Evolutionary conservation across 2,797 vertebrate genomes (phyloP).

Genomic region (Geotrypetes seraphini): DNA sequence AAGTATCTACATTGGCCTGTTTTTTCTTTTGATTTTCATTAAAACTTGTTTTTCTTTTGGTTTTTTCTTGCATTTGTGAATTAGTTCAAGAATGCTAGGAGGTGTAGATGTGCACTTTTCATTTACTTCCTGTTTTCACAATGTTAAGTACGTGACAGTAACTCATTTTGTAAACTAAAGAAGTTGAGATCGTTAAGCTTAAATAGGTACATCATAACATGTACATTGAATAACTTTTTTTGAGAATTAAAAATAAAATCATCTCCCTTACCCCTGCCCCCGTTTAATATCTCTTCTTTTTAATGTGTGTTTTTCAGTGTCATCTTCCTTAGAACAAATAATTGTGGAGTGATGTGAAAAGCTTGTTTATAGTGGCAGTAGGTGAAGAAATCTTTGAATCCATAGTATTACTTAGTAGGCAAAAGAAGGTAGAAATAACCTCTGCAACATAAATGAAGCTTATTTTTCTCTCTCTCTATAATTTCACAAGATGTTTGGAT

Average conservation of each 20-base stretch:
- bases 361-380: no score
- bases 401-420: no score
- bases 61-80: slow-evolving; percentile 72
- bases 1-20: slow-evolving; percentile 55
- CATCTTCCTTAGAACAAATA: no score
- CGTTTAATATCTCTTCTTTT: slow-evolving; percentile 10
- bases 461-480: no score
- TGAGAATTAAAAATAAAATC: slow-evolving; percentile 48
- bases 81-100: slow-evolving; percentile 81
- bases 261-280: slow-evolving; percentile 23
- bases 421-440: no score
- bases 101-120: slow-evolving; percentile 81
- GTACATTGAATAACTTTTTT: slow-evolving; percentile 50
- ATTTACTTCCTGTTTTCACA: slow-evolving; percentile 57
- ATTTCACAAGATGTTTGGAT: no score
- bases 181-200: slow-evolving; percentile 61
- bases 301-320: no score
- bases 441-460: no score
- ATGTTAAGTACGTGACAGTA: slow-evolving; percentile 61
- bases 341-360: no score
- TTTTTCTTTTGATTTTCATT: slow-evolving; percentile 19
- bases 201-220: slow-evolving; percentile 57
- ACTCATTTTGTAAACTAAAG: slow-evolving; percentile 70
- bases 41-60: slow-evolving; percentile 33
- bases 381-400: no score